phyloP scores from a whole-genome alignment of 2,113 vertebrate genomes.

The Chloropsis hardwickii region DNA sequence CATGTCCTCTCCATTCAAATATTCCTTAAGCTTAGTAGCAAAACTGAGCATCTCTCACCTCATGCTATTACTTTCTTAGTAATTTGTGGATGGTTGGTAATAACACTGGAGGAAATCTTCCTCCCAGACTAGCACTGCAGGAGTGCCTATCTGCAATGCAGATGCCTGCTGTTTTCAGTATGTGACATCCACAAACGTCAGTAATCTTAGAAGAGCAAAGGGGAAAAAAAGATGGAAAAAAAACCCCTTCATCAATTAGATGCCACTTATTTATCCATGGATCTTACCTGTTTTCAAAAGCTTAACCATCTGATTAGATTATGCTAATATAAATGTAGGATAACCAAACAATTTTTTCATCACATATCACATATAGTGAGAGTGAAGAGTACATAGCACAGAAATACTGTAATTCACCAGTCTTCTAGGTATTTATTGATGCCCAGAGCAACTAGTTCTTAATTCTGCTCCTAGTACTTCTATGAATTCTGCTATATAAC shows the following conservation, averaged over 20 bases:
- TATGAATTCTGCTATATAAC: background rate
- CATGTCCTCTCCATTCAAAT: background rate
- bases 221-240: rapidly evolving
- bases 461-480: background rate
- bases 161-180: conserved; percentile 38
- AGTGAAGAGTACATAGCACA: background rate
- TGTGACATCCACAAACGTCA: conserved; percentile 9
- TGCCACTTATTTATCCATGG: background rate
- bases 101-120: conserved; percentile 39
- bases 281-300: background rate
- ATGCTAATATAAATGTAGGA: background rate
- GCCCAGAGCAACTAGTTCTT: background rate
- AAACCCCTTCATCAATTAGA: background rate
- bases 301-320: background rate
- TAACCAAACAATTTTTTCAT: background rate
- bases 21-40: background rate
- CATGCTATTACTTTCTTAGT: conserved; percentile 19
- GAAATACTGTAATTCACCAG: background rate
- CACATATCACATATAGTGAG: background rate
- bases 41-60: background rate
- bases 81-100: conserved; percentile 30
- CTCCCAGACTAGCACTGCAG: conserved; percentile 52
- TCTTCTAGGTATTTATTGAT: background rate
- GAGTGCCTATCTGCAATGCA: conserved; percentile 55
- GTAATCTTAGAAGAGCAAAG: background rate